Evolutionary conservation across 2,888 invertebrate genomes (phyloP).

Genomic region (Trachelus troglodyta): DNA sequence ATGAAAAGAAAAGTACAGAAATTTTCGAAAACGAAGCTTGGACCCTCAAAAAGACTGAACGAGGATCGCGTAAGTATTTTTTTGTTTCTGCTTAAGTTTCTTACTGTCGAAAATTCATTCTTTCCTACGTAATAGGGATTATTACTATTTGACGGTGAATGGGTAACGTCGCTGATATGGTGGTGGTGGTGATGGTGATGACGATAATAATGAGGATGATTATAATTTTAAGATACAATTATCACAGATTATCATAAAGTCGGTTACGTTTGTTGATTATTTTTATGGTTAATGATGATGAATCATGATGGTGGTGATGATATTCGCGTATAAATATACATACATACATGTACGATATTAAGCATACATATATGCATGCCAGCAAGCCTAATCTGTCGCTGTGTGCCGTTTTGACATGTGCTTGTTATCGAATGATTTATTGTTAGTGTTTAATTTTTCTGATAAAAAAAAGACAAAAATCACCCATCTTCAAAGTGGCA

Average conservation of each 20-base stretch:
- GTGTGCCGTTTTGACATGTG: slow-evolving; percentile 1
- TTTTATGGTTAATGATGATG: no score
- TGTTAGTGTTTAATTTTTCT: neutral
- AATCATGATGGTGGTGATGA: neutral
- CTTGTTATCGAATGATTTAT: neutral
- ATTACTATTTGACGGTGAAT: neutral
- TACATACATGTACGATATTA: slow-evolving; percentile 2
- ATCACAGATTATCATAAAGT: no score
- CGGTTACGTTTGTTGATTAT: no score
- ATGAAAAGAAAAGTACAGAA: slow-evolving; percentile 18
- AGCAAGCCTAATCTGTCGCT: neutral
- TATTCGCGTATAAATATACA: neutral
- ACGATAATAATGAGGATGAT: neutral
- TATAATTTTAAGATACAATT: no score
- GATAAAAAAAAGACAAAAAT: no score
- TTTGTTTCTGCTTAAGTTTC: slow-evolving; percentile 1
- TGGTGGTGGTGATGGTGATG: neutral
- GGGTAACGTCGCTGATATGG: neutral
- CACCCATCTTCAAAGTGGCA: no score
- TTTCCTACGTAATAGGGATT: neutral
- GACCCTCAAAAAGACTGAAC: neutral
- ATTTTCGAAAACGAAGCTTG: slow-evolving; percentile 9
- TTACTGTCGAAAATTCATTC: no score
- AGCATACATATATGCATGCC: neutral
- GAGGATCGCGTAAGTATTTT: slow-evolving; percentile 16